Percentiles rank a stretch among this genome's conserved stretches.
These are phyloP conservation scores for Phrynosoma platyrhinos DNA, from an alignment of 2,113 vertebrate species.

Conservation along the genomic window DNA sequence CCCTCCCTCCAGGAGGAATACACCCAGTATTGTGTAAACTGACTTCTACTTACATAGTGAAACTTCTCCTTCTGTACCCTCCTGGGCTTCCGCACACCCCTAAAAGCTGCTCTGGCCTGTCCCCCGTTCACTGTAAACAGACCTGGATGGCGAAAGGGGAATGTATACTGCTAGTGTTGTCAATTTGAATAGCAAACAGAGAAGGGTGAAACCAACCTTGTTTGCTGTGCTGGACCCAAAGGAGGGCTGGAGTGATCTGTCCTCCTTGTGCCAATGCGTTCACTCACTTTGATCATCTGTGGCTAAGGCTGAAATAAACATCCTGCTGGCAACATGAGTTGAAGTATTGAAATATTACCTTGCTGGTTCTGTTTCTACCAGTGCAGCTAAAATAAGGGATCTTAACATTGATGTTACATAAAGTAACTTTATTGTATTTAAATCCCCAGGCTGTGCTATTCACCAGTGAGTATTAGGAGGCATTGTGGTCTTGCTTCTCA, in stretches of 20 bases:
- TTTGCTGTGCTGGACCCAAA: neutral
- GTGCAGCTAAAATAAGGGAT: neutral
- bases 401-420: neutral
- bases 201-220: neutral
- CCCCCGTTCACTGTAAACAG: neutral
- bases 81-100: neutral
- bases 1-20: neutral
- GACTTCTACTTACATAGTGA: neutral
- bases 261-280: neutral
- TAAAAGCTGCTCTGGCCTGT: neutral
- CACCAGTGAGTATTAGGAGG: too few relatives aligned
- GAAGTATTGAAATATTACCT: neutral
- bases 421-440: neutral
- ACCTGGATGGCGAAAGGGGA: neutral
- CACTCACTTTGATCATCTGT: neutral
- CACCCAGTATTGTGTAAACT: too few relatives aligned
- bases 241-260: neutral
- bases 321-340: neutral
- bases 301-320: neutral
- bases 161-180: neutral
- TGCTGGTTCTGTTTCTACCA: neutral
- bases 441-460: too few relatives aligned
- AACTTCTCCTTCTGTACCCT: neutral
- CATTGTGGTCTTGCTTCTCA: rapidly evolving
- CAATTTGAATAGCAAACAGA: too few relatives aligned